These are phyloP conservation scores for Rhabditophanes sp. DNA, from an alignment of 2,888 invertebrate species.

Conservation along the genomic window DNA sequence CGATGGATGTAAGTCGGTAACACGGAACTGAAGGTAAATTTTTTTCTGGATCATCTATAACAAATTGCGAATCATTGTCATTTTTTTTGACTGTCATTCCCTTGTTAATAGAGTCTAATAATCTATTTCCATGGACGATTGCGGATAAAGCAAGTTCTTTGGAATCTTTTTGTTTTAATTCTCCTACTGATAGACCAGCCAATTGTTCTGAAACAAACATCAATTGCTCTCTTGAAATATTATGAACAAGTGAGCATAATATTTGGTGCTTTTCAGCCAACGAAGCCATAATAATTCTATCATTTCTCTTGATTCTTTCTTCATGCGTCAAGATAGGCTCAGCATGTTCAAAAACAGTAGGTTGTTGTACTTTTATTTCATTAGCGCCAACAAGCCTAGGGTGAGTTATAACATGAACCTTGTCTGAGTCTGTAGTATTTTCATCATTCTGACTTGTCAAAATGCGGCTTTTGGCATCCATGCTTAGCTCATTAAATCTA, in stretches of 20 bases:
- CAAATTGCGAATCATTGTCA: constrained; percentile 15
- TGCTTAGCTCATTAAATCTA: neutral
- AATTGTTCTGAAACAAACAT: constrained; percentile 51
- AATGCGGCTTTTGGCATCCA: neutral
- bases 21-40: constrained; percentile 38
- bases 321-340: constrained; percentile 45
- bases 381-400: constrained; percentile 37
- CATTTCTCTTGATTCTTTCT: constrained; percentile 45
- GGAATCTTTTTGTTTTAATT: constrained; percentile 31
- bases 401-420: constrained; percentile 38
- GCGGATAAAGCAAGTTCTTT: constrained; percentile 40
- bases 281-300: constrained; percentile 31
- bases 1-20: constrained; percentile 25
- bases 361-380: constrained; percentile 37
- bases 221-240: constrained; percentile 22
- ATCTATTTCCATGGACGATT: constrained; percentile 44
- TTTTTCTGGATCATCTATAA: constrained; percentile 17
- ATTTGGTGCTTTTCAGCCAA: constrained; percentile 35
- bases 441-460: neutral
- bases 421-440: constrained; percentile 8
- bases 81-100: constrained; percentile 20
- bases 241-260: constrained; percentile 21
- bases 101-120: constrained; percentile 24
- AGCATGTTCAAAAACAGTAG: constrained; percentile 44
- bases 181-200: constrained; percentile 74